These are phyloP conservation scores for Anabas testudineus DNA, from an alignment of 2,797 vertebrate genomes.

Conservation along the genomic window DNA sequence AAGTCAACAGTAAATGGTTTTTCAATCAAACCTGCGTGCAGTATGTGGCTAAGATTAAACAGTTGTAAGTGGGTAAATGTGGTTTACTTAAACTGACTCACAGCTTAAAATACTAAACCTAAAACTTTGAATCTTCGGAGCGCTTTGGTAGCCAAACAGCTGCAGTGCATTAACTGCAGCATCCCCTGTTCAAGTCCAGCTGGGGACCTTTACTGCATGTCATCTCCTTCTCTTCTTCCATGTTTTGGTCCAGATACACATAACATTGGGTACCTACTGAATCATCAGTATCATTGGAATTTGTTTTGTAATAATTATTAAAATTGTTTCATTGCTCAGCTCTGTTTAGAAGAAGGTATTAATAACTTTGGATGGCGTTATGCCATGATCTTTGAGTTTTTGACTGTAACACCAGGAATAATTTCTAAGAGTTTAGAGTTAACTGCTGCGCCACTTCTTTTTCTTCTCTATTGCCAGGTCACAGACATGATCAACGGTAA, in stretches of 20 bases:
- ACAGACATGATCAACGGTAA: constrained; percentile 88
- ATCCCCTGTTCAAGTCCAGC: no score
- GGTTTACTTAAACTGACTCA: neutral
- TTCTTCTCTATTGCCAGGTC: constrained; percentile 64
- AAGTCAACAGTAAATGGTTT: neutral
- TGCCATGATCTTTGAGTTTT: neutral
- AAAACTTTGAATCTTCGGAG: no score
- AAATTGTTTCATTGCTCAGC: no score
- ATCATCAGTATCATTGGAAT: no score
- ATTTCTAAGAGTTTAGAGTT: neutral
- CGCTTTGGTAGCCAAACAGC: no score
- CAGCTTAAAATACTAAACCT: neutral
- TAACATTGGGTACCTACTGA: no score
- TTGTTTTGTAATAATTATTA: no score
- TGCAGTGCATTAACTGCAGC: no score
- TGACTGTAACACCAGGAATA: neutral
- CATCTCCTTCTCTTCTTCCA: no score
- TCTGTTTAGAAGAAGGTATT: neutral
- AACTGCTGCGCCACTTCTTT: neutral
- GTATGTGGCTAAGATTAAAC: neutral
- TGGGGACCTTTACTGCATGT: no score
- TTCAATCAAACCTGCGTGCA: neutral
- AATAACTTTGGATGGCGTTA: neutral
- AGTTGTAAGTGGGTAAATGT: neutral
- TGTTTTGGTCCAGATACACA: no score